Evolutionary conservation across 1,140 invertebrate species (phyloP).

Genomic region (Psix sp.): DNA sequence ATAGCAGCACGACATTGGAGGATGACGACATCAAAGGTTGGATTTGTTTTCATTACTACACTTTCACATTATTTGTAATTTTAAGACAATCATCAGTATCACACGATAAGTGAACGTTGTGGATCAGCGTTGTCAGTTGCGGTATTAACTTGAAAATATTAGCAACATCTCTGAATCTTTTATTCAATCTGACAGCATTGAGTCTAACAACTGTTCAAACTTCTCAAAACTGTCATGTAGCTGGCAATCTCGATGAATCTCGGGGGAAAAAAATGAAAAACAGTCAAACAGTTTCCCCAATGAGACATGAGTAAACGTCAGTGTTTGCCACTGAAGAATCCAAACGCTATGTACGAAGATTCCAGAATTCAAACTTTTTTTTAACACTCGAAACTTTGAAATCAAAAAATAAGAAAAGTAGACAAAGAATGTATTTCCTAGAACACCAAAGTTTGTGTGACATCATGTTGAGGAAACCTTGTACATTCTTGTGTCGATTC

Average conservation of each 20-base stretch:
- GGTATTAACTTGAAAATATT: neutral
- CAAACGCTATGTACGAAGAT: constrained; percentile 30
- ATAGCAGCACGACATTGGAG: constrained; percentile 93
- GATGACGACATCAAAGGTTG: constrained; percentile 95
- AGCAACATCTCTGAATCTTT: neutral
- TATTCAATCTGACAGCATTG: constrained; percentile 7
- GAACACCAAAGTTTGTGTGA: constrained; percentile 18
- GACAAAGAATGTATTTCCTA: too few relatives aligned
- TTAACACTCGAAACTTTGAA: constrained; percentile 23
- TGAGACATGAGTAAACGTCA: constrained; percentile 22
- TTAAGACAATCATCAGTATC: constrained; percentile 33
- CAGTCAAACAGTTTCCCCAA: constrained; percentile 8
- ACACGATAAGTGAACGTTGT: constrained; percentile 19
- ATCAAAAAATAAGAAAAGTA: too few relatives aligned
- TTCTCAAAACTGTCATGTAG: constrained; percentile 1
- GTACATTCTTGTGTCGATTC: constrained; percentile 47
- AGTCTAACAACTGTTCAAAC: neutral
- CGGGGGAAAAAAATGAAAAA: neutral
- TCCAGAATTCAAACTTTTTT: constrained; percentile 14
- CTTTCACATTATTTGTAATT: constrained; percentile 6
- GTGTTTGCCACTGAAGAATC: constrained; percentile 19
- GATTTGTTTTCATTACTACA: constrained; percentile 60
- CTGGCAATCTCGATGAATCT: neutral
- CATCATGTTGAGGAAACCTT: constrained; percentile 45
- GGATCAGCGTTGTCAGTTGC: constrained; percentile 3